Conservation (phyloP, 2,888 invertebrate species). For the Zonitis immaculata region DNA sequence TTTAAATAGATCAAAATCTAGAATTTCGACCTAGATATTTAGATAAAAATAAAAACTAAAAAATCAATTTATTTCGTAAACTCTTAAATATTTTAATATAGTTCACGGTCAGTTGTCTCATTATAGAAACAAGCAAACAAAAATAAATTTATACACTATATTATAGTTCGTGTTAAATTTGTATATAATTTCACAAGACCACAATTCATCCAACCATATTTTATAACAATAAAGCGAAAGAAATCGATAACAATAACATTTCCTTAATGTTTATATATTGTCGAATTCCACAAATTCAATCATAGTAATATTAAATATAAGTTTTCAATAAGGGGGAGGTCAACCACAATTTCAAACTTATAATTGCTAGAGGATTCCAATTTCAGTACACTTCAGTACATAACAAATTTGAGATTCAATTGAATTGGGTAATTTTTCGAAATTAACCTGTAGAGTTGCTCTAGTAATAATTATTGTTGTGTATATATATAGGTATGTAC, state of each 20-base stretch:
- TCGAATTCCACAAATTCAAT: no score
- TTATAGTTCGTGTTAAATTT: neutral
- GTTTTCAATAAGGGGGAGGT: no score
- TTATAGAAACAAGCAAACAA: conserved; percentile 4
- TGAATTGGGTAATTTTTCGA: no score
- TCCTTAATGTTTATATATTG: no score
- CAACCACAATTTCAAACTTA: no score
- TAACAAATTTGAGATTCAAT: no score
- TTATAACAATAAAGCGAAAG: neutral
- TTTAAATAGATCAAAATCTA: neutral
- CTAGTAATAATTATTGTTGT: conserved; percentile 5
- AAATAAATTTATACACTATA: conserved; percentile 4
- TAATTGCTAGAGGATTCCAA: conserved; percentile 11
- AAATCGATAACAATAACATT: no score
- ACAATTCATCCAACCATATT: neutral
- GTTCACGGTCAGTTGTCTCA: neutral
- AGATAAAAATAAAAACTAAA: no score
- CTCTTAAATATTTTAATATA: neutral
- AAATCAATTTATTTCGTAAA: neutral
- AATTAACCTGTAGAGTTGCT: conserved; percentile 22
- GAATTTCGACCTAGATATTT: neutral
- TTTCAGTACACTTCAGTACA: conserved; percentile 2
- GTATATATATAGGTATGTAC: conserved; percentile 4
- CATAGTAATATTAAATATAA: no score
- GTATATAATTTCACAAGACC: neutral